These are phyloP conservation scores for Phataginus tricuspis DNA, from an alignment of 2,797 vertebrate genomes.

Conservation along the genomic window DNA sequence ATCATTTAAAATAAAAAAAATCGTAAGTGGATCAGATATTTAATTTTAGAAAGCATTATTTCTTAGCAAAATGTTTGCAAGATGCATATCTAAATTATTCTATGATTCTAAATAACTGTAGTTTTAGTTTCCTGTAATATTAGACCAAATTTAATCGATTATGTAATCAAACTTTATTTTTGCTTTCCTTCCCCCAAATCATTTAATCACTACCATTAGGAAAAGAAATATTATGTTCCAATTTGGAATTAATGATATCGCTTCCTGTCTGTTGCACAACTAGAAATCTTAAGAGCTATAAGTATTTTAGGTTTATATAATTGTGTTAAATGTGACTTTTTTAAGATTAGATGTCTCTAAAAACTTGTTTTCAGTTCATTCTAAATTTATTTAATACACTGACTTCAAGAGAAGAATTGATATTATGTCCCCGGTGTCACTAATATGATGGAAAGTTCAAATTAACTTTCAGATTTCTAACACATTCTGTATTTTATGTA, in stretches of 20 bases:
- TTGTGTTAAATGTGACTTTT: conserved; percentile 66
- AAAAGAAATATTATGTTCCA: conserved; percentile 43
- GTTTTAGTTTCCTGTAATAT: neutral
- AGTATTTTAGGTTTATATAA: conserved; percentile 64
- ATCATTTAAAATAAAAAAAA: conserved; percentile 54
- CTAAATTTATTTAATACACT: conserved; percentile 77
- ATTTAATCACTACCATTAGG: conserved; percentile 26
- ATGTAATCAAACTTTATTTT: conserved; percentile 57
- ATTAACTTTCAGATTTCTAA: conserved; percentile 72
- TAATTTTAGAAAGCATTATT: conserved; percentile 1
- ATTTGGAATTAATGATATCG: conserved; percentile 45
- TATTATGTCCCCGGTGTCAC: conserved; percentile 76
- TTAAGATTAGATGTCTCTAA: conserved; percentile 65
- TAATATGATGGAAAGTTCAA: conserved; percentile 73
- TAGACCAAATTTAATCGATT: conserved; percentile 7
- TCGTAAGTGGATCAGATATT: neutral
- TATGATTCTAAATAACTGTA: conserved; percentile 30
- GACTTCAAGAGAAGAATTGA: conserved; percentile 74
- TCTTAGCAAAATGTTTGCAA: conserved; percentile 43
- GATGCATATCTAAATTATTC: neutral
- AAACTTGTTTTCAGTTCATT: conserved; percentile 75
- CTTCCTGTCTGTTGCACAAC: conserved; percentile 11
- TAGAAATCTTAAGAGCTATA: conserved; percentile 48
- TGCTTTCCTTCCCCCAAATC: neutral
- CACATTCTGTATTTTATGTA: conserved; percentile 70